phyloP scores from a whole-genome alignment of 37 sponge, comb jelly and placozoan genomes.

The Crambe crambe region DNA sequence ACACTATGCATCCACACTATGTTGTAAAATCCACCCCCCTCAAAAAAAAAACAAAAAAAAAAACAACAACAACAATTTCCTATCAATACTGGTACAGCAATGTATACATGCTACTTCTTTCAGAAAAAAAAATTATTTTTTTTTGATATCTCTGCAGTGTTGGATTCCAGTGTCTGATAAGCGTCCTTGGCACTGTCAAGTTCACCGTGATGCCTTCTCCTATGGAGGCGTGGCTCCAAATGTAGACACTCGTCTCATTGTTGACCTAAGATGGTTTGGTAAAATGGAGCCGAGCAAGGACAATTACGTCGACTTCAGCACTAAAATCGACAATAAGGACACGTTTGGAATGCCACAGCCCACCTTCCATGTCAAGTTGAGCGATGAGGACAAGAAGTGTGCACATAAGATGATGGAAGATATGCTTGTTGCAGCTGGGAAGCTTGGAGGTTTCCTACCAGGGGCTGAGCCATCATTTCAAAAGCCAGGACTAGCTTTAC shows the following conservation, averaged over 20 bases:
- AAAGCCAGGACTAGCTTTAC: constrained; percentile 38
- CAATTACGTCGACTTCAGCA: constrained; percentile 42
- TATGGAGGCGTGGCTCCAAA: constrained; percentile 41
- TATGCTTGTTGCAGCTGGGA: constrained; percentile 42
- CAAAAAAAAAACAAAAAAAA: too few relatives aligned
- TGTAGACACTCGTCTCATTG: constrained; percentile 52
- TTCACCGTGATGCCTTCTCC: constrained; percentile 45
- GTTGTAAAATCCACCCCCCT: too few relatives aligned
- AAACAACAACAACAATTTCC: too few relatives aligned
- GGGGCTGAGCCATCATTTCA: constrained; percentile 52
- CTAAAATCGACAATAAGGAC: constrained; percentile 14
- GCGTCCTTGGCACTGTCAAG: constrained; percentile 51
- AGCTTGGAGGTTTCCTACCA: constrained; percentile 54
- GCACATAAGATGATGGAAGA: constrained; percentile 48
- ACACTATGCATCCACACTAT: too few relatives aligned
- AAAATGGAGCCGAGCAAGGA: constrained; percentile 10
- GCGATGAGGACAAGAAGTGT: constrained; percentile 10
- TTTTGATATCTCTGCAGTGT: constrained; percentile 15
- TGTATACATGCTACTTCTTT: too few relatives aligned
- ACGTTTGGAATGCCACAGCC: constrained; percentile 65
- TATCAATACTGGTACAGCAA: too few relatives aligned
- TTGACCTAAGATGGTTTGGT: constrained; percentile 63
- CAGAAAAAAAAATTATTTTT: too few relatives aligned
- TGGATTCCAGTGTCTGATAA: constrained; percentile 39
- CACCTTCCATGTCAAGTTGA: constrained; percentile 44